Percentiles rank a stretch among this genome's conserved stretches.
phyloP scores from a whole-genome alignment of 2,797 vertebrate species.

The Spinus pinus region DNA sequence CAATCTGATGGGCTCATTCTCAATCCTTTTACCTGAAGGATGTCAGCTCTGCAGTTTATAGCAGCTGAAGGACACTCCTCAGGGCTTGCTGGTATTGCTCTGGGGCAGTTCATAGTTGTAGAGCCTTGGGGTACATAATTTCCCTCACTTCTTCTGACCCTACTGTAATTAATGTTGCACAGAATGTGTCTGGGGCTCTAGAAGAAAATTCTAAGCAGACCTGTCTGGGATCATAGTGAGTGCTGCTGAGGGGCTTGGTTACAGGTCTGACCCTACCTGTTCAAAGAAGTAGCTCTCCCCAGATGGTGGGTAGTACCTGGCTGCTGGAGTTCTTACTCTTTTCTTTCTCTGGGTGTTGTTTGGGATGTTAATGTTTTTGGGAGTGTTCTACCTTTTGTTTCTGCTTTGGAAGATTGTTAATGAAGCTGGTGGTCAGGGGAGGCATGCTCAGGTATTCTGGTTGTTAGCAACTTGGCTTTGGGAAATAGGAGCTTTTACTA shows the following conservation, averaged over 20 bases:
- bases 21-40: neutral
- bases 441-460: accelerated
- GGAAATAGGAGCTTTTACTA: neutral
- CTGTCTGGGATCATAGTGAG: neutral
- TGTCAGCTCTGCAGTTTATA: neutral
- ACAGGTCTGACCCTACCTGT: neutral
- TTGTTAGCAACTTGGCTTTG: neutral
- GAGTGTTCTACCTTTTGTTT: neutral
- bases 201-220: neutral
- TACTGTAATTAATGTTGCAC: neutral
- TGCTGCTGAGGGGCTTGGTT: neutral
- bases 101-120: neutral
- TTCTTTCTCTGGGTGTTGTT: neutral
- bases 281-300: neutral
- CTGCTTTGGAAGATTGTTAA: neutral
- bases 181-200: neutral
- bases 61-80: neutral
- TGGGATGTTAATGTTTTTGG: neutral
- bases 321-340: neutral
- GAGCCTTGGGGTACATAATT: neutral
- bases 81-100: neutral
- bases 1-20: neutral
- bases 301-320: neutral
- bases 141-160: neutral
- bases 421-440: neutral